A percentile compares a stretch with the other conserved stretches of the same genome.
phyloP scores from a whole-genome alignment of 2,113 vertebrate species.

The Protobothrops flavoviridis region DNA sequence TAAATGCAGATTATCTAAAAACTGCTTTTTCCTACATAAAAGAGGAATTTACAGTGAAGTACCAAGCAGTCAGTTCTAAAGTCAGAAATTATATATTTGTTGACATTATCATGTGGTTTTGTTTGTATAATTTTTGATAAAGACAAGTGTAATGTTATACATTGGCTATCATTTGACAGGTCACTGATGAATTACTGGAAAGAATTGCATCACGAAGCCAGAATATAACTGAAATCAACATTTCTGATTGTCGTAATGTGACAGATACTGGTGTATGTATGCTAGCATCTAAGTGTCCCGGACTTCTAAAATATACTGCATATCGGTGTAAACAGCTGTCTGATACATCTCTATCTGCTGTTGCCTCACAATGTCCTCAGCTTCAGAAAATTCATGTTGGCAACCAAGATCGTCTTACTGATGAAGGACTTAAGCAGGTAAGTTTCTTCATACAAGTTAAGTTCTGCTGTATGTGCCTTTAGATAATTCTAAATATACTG shows the following conservation, averaged over 20 bases:
- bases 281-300: conserved; percentile 88
- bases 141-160: conserved; percentile 13
- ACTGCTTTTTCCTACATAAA: not conserved
- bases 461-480: not conserved
- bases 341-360: conserved; percentile 85
- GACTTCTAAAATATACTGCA: conserved; percentile 90
- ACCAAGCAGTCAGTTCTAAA: not conserved
- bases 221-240: conserved; percentile 96
- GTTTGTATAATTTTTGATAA: not conserved
- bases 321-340: conserved; percentile 97
- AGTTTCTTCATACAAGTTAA: conserved; percentile 9
- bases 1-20: not conserved
- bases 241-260: conserved; percentile 94
- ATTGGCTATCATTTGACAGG: conserved; percentile 68
- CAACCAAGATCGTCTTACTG: conserved; percentile 96
- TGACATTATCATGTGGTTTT: not conserved
- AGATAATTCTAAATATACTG: not conserved
- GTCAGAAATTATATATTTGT: not conserved
- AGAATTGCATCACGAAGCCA: conserved; percentile 94
- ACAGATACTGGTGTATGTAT: conserved; percentile 89
- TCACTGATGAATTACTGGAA: conserved; percentile 91
- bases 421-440: conserved; percentile 92
- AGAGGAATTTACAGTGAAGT: not conserved
- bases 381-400: conserved; percentile 95
- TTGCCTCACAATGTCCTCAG: conserved; percentile 89